These are phyloP conservation scores for Euthynnus affinis DNA, from an alignment of 2,797 vertebrate species.

Conservation along the genomic window DNA sequence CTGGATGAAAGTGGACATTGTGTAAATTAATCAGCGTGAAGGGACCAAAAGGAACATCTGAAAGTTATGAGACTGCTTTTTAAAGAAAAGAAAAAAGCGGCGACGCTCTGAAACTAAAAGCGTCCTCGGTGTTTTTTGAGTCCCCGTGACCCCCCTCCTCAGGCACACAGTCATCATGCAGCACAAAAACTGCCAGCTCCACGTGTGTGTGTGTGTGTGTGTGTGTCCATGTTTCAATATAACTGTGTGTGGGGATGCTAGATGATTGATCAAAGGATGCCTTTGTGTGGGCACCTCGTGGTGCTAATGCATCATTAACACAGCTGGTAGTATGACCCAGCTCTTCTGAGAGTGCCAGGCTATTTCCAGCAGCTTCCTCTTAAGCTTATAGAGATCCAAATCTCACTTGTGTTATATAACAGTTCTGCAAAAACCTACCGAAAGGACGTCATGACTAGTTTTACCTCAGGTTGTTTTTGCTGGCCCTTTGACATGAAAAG, in stretches of 20 bases:
- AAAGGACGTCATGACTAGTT: constrained; percentile 42
- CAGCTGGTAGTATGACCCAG: constrained; percentile 73
- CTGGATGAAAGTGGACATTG: not conserved
- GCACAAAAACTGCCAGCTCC: constrained; percentile 30
- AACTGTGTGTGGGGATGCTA: constrained; percentile 56
- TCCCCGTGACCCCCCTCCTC: constrained; percentile 54
- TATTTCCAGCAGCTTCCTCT: constrained; percentile 73
- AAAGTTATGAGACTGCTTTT: constrained; percentile 8
- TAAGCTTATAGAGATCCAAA: constrained; percentile 68
- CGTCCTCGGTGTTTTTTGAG: constrained; percentile 42
- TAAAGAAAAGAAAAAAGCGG: too few relatives aligned
- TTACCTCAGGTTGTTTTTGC: constrained; percentile 55
- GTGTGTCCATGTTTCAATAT: constrained; percentile 35
- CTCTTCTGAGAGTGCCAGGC: constrained; percentile 58
- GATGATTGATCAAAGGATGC: constrained; percentile 74
- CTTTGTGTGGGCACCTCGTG: constrained; percentile 76
- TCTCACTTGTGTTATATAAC: constrained; percentile 66
- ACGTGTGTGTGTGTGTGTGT: constrained; percentile 24
- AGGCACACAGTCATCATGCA: constrained; percentile 47
- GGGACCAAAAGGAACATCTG: not conserved
- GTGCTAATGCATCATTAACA: constrained; percentile 79
- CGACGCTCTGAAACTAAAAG: constrained; percentile 28
- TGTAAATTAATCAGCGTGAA: not conserved
- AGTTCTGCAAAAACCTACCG: constrained; percentile 52
- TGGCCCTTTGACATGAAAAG: constrained; percentile 17